Evolutionary conservation across 2,797 vertebrate species (phyloP).

Genomic region (Phoeniculus purpureus): DNA sequence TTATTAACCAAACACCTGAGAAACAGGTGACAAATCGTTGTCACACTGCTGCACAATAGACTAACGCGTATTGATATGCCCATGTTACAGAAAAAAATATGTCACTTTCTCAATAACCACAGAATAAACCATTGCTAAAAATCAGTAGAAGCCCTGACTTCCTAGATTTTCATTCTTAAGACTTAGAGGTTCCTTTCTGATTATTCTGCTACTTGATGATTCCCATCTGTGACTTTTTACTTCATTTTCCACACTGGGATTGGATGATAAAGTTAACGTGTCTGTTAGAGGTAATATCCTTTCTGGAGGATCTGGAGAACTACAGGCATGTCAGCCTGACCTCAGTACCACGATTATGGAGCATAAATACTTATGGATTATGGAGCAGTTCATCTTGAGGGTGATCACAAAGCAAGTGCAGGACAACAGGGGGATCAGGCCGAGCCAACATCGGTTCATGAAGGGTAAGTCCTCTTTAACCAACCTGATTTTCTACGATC

Average conservation of each 20-base stretch:
- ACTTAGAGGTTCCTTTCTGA: not conserved
- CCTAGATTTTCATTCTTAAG: not conserved
- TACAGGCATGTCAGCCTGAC: no score
- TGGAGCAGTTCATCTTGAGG: no score
- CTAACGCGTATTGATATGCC: not conserved
- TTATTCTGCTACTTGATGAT: not conserved
- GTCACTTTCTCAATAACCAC: not conserved
- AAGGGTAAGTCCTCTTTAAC: no score
- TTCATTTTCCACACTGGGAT: not conserved
- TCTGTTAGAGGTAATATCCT: not conserved
- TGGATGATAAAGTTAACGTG: not conserved
- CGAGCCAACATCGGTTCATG: no score
- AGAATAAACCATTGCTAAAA: not conserved
- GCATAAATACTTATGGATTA: no score
- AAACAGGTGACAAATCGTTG: slow-evolving; percentile 7
- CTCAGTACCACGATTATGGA: no score
- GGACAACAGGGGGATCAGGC: no score
- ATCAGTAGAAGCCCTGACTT: not conserved
- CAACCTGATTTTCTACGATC: no score
- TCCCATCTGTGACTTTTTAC: not conserved
- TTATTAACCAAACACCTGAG: not conserved
- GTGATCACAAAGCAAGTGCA: no score
- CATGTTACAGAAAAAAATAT: not conserved
- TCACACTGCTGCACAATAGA: not conserved
- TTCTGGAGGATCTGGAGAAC: not conserved